Evolutionary conservation across 2,113 vertebrate genomes (phyloP), one percentile per base, ranked within the genome.

Genomic region (Muntiacus reevesi): DNA sequence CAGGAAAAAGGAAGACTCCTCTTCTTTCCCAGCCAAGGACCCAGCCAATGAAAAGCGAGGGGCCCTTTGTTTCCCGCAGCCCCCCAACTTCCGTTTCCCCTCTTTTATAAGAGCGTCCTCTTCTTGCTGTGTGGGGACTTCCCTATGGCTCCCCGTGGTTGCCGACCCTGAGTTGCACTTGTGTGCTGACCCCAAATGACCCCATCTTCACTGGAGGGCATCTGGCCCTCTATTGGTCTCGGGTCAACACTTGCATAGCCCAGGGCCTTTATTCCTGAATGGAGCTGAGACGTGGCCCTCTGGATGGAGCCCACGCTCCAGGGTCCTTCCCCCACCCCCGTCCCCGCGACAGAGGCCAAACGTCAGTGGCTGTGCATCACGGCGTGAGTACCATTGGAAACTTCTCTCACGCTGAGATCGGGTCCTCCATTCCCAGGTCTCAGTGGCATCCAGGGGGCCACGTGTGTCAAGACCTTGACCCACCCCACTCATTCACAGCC

Each of bases 291-390:
- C 33, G 23, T 12, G 50, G 36, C 50, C 25, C n/a, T 13, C 2
- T 0, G 16, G 43, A 28, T 5, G 27, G 8, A 11, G 21, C 89
- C 10, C 55, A 23, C 1, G 2, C 52, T 27, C 28, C 88, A 8
- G 2, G 55, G 59, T 89, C 59, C 19, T 57, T n/a, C 27, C 67
- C 40, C 40, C 13, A 7, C 17, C 0, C 40, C 71, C 7, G 71
- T 27, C n/a, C n/a, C 67, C 67, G 0, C 10, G 6, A 25, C 28
- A 7, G 1, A 71, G 21, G 21, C 52, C 7, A 33, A 21, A 19
- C 1, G 16, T 33, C 47, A 10, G 2, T 4, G 30, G 11, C 88
- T 57, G n/a, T 2, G 4, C 7, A 33, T 10, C 27, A 4, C 0
- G 21, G 8, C 7, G 1, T 5, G 7, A 0, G 50, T 14, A 17